Evolutionary conservation across 1,140 invertebrate species (phyloP), one percentile per base, ranked within the genome.

Genomic region (Bombus sylvicola): DNA sequence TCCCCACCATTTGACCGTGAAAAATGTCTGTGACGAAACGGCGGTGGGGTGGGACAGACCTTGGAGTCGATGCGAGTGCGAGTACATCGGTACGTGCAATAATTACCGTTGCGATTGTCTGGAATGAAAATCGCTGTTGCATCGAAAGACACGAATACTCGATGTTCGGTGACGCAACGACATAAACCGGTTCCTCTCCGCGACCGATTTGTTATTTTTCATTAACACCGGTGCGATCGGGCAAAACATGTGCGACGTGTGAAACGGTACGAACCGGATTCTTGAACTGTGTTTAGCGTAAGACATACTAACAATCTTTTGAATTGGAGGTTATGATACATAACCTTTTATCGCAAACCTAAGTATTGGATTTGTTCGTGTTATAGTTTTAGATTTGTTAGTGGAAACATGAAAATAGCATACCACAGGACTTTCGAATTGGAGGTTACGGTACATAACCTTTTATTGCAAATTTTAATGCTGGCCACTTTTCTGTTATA

Each of bases 191-290:
- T 80, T 69, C 22, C 37, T 53, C 25, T 9, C 3, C 22, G 15
- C 31, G 31, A 80, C 18, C 64, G 34, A 80, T 80, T 31, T 69
- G 31, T n/a, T 47, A 80, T 80, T 80, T 80, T 69, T 80, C 78
- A 69, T 47, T 80, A 62, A 79, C 62, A 68, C n/a, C 31, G 28
- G 6, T 5, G 13, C 12, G 22, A 43, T 66, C 13, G 22, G 41
- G 10, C 13, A 8, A 68, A 47, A 66, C 62, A 43, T 18, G 34
- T 28, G 41, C n/a, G 41, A 77, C 25, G 12, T n/a, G 12, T 62
- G 28, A n/a, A 68, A 68, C 22, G 47, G 31, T 64, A 18, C 31
- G 39, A 79, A 47, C 62, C n/a, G 41, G 41, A 73, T 66, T 79
- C 34, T 43, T 78, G 12, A 41, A 31, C 3, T 34, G 39, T 39